Percentiles rank a stretch among this genome's conserved stretches.
These are phyloP conservation scores for Equus przewalskii DNA, from an alignment of 2,113 vertebrate species.

Conservation along the genomic window DNA sequence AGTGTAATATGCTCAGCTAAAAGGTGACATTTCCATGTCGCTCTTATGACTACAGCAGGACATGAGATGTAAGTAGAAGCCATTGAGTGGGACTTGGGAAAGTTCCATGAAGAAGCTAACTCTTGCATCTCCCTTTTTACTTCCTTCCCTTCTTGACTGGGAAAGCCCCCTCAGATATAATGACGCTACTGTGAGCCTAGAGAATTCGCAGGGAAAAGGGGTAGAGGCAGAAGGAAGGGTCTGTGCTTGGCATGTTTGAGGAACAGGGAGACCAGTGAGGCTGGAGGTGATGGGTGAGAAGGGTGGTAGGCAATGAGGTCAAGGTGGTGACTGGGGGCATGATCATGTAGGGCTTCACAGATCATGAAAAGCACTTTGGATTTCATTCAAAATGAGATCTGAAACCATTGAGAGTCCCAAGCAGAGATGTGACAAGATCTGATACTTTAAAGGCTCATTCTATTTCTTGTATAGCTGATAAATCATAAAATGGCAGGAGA, in stretches of 20 bases:
- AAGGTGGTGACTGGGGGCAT: not conserved
- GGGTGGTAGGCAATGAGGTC: not conserved
- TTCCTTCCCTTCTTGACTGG: not conserved
- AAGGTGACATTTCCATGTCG: accelerated
- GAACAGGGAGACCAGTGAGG: not conserved
- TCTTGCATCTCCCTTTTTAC: not conserved
- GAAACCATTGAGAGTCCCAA: not conserved
- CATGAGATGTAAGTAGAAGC: not conserved
- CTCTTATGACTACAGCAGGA: not conserved
- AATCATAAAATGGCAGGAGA: not conserved
- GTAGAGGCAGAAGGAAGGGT: not conserved
- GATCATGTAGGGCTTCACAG: accelerated
- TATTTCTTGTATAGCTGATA: not conserved
- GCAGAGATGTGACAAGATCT: not conserved
- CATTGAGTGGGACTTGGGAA: not conserved
- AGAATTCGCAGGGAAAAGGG: not conserved
- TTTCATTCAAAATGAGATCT: not conserved
- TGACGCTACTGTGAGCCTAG: not conserved
- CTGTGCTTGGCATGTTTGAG: not conserved
- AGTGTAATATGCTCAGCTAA: not conserved
- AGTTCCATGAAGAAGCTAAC: not conserved
- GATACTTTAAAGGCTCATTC: not conserved
- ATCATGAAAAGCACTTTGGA: not conserved
- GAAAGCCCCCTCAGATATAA: not conserved
- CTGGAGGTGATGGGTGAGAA: not conserved